Conservation (phyloP, 1,140 invertebrate genomes). For the Orchesella cincta region DNA sequence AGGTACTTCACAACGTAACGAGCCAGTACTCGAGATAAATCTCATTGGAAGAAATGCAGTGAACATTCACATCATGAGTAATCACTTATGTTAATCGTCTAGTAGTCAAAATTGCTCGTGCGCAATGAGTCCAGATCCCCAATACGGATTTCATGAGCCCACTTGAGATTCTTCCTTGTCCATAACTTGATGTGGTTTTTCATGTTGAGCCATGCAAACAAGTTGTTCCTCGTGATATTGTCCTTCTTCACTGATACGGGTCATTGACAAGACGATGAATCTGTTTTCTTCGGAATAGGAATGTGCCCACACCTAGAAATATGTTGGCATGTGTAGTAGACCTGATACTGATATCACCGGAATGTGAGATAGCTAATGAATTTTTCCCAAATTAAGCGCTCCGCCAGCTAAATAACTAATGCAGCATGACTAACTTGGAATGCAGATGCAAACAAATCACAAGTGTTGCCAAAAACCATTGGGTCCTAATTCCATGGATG, state of each 20-base stretch:
- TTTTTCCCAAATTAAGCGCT: not conserved
- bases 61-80: slow-evolving; percentile 42
- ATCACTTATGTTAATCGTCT: slow-evolving; percentile 40
- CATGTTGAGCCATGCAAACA: slow-evolving; percentile 45
- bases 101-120: slow-evolving; percentile 39
- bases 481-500: not conserved
- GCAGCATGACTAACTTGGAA: no score
- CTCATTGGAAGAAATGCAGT: slow-evolving; percentile 39
- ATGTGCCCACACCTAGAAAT: not conserved
- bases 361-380: not conserved
- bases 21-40: slow-evolving; percentile 35
- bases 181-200: slow-evolving; percentile 41
- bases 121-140: slow-evolving; percentile 23
- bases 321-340: slow-evolving; percentile 50
- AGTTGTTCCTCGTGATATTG: slow-evolving; percentile 4
- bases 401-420: not conserved
- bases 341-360: not conserved
- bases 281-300: not conserved
- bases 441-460: not conserved
- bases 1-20: slow-evolving; percentile 11
- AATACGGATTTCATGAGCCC: slow-evolving; percentile 36
- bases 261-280: slow-evolving; percentile 11
- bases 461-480: not conserved
- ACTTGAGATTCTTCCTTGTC: slow-evolving; percentile 38
- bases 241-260: slow-evolving; percentile 18